Base-by-base conservation (phyloP, 2,888 invertebrate genomes). In the Drosophila atripex region DNA sequence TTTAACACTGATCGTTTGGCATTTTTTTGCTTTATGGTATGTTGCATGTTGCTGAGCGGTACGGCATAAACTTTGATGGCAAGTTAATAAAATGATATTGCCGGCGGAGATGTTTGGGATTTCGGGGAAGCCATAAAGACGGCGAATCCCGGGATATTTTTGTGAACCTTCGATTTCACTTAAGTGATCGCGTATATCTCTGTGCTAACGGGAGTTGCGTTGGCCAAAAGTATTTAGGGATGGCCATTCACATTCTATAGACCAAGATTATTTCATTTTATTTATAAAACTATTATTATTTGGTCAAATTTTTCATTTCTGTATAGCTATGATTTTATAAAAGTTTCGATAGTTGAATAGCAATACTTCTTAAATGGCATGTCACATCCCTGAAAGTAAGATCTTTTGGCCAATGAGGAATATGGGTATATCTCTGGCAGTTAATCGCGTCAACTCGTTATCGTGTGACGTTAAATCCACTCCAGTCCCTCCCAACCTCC, bases 371-470 rank as follows among this genome's bases (percentile, higher is more conserved):
- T 46, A 25, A 4, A 9, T 9, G 35, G 23, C 23, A 14, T 18
- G 38, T 14, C 12, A 7, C 18, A 12, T 16, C n/a, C 21, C 8
- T 38, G n/a, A 74, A 83, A 66, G 76, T 76, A 63, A 69, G 63
- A 70, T 71, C 30, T 18, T 45, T 14, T 30, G 49, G 54, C 23
- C 6, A 9, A n/a, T 23, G 46, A 23, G 60, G 35, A 50, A 57
- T 46, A 21, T 46, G 28, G 56, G n/a, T 49, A 38, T 71, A 73
- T 75, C 71, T 75, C 47, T 54, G 74, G 64, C 85, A 73, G 76
- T 80, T 84, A 76, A 84, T 85, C 82, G 85, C 79, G 79, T 82
- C 82, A 82, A 74, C 73, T 80, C 41, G 70, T 83, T 83, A 83
- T 86, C 83, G 63, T 61, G 66, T 74, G 77, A 74, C 71, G 65